phyloP scores from a whole-genome alignment of 2,888 invertebrate species.

The Rhimphoctona megacephalus region DNA sequence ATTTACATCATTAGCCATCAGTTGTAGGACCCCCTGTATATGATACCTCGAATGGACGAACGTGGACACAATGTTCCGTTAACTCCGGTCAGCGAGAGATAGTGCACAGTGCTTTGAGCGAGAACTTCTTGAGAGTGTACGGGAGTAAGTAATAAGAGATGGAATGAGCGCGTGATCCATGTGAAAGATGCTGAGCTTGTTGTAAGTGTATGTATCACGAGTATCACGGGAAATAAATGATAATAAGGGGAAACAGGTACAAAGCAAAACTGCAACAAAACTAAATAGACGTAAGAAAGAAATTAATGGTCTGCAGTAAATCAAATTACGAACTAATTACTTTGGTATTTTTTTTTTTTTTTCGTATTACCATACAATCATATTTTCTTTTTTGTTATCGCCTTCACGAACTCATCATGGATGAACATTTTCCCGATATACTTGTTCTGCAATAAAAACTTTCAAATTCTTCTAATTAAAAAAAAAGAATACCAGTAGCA shows the following conservation, averaged over 20 bases:
- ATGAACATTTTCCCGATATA: not conserved
- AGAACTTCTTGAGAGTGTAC: constrained; percentile 9
- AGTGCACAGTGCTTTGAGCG: constrained; percentile 25
- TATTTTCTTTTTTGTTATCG: not conserved
- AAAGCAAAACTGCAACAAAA: constrained; percentile 4
- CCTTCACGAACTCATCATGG: not conserved
- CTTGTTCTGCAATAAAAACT: not conserved
- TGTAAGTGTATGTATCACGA: constrained; percentile 4
- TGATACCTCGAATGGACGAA: constrained; percentile 52
- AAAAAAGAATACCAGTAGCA: not conserved
- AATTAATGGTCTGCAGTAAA: not conserved
- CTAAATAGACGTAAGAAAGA: not conserved
- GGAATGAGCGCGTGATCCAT: constrained; percentile 16
- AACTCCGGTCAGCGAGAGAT: constrained; percentile 65
- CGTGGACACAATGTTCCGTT: constrained; percentile 70
- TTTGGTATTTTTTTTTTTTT: not conserved
- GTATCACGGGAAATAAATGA: constrained; percentile 18
- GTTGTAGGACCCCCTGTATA: constrained; percentile 3
- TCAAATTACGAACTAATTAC: not conserved
- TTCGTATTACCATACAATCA: not conserved
- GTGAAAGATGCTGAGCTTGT: constrained; percentile 38
- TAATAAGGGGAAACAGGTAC: constrained; percentile 4
- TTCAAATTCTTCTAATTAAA: not conserved
- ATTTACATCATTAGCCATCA: not conserved
- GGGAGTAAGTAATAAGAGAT: constrained; percentile 6